Conservation (phyloP, 2,797 vertebrate genomes). For the Gouania willdenowi region DNA sequence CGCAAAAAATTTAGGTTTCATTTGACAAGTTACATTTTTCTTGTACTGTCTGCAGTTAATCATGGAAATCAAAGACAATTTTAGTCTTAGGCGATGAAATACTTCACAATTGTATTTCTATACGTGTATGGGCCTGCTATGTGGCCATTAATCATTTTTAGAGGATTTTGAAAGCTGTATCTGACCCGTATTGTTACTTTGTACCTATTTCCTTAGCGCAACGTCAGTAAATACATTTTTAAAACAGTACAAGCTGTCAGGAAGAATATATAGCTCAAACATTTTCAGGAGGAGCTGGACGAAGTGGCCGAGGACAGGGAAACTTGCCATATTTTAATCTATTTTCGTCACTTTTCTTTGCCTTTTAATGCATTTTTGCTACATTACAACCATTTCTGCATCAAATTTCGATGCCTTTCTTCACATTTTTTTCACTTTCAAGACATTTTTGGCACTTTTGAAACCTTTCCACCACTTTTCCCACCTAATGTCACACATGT, state of each 20-base stretch:
- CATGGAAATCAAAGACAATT: conserved; percentile 45
- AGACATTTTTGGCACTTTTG: too few species aligned
- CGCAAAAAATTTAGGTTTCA: conserved; percentile 30
- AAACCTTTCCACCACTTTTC: too few species aligned
- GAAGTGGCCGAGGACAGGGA: too few species aligned
- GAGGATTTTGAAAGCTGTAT: conserved; percentile 49
- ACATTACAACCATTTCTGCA: conserved; percentile 12
- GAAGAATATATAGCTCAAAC: conserved; percentile 14
- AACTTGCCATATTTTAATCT: too few species aligned
- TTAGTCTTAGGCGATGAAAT: conserved; percentile 50
- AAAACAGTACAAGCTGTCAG: conserved; percentile 32
- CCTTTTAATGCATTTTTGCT: too few species aligned
- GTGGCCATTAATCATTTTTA: conserved; percentile 56
- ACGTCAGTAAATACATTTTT: conserved; percentile 43
- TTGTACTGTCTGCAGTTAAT: conserved; percentile 41
- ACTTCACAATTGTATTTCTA: conserved; percentile 41
- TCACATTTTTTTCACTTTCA: too few species aligned
- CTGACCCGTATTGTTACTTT: conserved; percentile 55
- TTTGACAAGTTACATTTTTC: conserved; percentile 51
- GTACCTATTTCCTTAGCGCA: conserved; percentile 44
- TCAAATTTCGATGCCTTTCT: conserved; percentile 6
- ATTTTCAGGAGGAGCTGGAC: too few species aligned
- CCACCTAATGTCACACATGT: too few species aligned
- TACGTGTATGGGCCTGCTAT: conserved; percentile 25
- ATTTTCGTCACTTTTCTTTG: too few species aligned